Conservation (phyloP, 1,140 invertebrate species). For the Subanguina moxae region DNA sequence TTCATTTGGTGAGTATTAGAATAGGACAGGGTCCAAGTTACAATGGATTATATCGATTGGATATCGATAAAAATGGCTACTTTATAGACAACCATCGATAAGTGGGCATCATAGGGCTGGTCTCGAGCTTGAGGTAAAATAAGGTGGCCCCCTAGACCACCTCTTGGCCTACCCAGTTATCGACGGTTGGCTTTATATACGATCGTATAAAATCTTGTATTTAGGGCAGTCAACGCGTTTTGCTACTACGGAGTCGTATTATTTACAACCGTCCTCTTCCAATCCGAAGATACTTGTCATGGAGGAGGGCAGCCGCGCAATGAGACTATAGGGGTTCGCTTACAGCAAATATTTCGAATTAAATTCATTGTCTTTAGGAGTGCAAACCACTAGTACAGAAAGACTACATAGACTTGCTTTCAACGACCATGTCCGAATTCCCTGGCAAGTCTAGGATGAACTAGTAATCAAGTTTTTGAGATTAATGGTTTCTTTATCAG, state of each 20-base stretch:
- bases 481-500: constrained; percentile 61
- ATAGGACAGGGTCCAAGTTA: too few species aligned
- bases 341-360: background rate
- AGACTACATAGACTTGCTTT: constrained; percentile 85
- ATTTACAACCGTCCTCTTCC: constrained; percentile 88
- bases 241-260: constrained; percentile 91
- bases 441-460: constrained; percentile 70
- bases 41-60: too few species aligned
- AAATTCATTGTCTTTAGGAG: constrained; percentile 63
- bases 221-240: constrained; percentile 85
- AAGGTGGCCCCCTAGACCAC: too few species aligned
- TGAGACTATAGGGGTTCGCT: background rate
- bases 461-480: constrained; percentile 14
- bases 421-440: constrained; percentile 91
- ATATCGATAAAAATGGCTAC: too few species aligned
- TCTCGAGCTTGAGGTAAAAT: too few species aligned
- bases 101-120: too few species aligned
- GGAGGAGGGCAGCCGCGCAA: constrained; percentile 50
- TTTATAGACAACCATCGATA: too few species aligned
- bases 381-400: constrained; percentile 72
- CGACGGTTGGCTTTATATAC: too few species aligned
- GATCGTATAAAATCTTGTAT: constrained; percentile 19
- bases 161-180: too few species aligned
- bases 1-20: constrained; percentile 74
- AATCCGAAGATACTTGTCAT: constrained; percentile 64